A percentile compares a stretch with the other conserved stretches of the same genome.
phyloP scores from a whole-genome alignment of 2,797 vertebrate species.

The Enteromius radiatus region DNA sequence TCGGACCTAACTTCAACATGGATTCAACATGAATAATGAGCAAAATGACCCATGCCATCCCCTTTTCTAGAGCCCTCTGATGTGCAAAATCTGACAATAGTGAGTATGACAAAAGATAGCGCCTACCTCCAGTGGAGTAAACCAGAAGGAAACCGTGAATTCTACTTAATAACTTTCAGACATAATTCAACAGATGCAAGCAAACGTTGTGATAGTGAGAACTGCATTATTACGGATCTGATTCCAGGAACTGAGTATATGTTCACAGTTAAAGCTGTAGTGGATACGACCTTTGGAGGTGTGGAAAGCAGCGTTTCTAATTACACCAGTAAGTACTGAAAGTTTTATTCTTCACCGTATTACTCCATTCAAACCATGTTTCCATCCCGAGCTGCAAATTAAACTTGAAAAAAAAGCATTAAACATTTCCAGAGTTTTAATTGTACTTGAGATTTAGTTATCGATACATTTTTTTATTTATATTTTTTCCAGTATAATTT shows the following conservation, averaged over 20 bases:
- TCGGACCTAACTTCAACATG: background rate
- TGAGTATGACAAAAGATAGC: accelerated
- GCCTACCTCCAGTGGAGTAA: conserved; percentile 58
- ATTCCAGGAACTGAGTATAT: conserved; percentile 52
- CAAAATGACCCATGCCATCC: background rate
- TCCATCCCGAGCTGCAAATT: background rate
- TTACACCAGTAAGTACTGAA: conserved; percentile 73
- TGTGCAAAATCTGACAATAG: conserved; percentile 24
- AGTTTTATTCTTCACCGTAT: conserved; percentile 8
- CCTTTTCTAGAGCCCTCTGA: conserved; percentile 64
- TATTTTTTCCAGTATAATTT: background rate
- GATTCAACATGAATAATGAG: background rate
- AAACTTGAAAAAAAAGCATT: background rate
- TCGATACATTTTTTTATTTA: too few species aligned
- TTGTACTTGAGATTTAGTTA: too few species aligned
- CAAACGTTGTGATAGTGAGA: accelerated
- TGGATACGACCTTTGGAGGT: conserved; percentile 11
- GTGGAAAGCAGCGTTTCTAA: accelerated
- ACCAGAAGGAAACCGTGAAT: conserved; percentile 53
- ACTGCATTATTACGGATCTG: accelerated
- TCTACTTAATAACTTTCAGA: conserved; percentile 47
- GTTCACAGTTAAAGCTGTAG: conserved; percentile 60
- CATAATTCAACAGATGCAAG: too few species aligned
- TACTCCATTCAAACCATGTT: background rate
- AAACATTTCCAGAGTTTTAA: background rate